Evolutionary conservation across 2,888 invertebrate genomes (phyloP).

Genomic region (Latrodectus hesperus): DNA sequence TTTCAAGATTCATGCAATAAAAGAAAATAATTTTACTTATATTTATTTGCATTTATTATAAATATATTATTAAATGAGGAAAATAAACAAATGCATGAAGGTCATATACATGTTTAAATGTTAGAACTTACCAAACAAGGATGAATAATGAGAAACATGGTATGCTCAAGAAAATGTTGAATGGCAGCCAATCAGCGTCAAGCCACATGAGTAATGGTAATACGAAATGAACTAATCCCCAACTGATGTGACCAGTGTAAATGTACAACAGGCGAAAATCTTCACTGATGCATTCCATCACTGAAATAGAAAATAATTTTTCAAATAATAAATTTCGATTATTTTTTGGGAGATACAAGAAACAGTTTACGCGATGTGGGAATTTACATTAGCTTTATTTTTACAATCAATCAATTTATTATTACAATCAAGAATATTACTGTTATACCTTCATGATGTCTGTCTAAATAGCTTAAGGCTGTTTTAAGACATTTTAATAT

Average conservation of each 20-base stretch:
- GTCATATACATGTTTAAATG: neutral
- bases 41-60: too few species aligned
- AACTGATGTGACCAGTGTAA: slow-evolving; percentile 36
- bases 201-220: slow-evolving; percentile 25
- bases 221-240: slow-evolving; percentile 45
- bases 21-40: too few species aligned
- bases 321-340: neutral
- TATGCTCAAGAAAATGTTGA: slow-evolving; percentile 11
- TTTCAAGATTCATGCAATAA: too few species aligned
- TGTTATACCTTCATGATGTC: too few species aligned
- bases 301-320: slow-evolving; percentile 28
- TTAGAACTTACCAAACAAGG: slow-evolving; percentile 33
- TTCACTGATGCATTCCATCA: slow-evolving; percentile 30
- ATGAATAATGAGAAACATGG: slow-evolving; percentile 8
- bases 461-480: too few species aligned
- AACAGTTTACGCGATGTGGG: too few species aligned
- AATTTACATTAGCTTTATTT: too few species aligned
- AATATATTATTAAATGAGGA: too few species aligned
- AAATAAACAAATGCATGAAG: neutral
- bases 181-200: slow-evolving; percentile 17
- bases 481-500: too few species aligned
- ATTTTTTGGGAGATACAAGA: too few species aligned
- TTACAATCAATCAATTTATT: too few species aligned
- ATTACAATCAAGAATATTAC: too few species aligned
- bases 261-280: slow-evolving; percentile 39